phyloP scores from a whole-genome alignment of 2,797 vertebrate species.

The Brachymystax lenok region DNA sequence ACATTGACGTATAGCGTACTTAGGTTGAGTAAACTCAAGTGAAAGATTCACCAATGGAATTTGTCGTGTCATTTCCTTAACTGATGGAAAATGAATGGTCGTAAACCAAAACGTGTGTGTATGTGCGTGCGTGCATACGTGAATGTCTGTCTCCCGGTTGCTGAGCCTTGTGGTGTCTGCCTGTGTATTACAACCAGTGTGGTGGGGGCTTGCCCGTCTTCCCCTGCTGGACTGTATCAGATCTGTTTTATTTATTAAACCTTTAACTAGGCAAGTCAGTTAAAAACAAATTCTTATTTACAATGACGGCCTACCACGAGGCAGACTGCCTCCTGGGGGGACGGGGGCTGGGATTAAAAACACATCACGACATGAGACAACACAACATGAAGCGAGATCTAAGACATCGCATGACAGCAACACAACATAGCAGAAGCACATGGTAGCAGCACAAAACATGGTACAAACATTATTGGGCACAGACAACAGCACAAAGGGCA shows the following conservation, averaged over 20 bases:
- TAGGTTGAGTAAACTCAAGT: background rate
- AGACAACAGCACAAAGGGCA: no score
- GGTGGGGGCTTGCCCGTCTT: slow-evolving; percentile 65
- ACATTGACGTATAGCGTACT: background rate
- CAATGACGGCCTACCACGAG: no score
- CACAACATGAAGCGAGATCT: no score
- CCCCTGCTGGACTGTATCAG: slow-evolving; percentile 72
- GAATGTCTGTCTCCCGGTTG: slow-evolving; percentile 60
- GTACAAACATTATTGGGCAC: no score
- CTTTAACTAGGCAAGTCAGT: no score
- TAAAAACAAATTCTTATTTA: no score
- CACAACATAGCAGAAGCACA: no score
- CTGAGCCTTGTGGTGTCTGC: slow-evolving; percentile 76
- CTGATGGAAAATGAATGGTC: background rate
- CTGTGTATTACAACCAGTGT: slow-evolving; percentile 67
- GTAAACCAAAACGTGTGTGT: slow-evolving; percentile 6
- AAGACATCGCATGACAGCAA: no score
- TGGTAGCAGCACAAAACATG: no score
- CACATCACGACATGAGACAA: no score
- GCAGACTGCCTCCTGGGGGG: no score
- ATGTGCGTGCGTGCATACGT: slow-evolving; percentile 23
- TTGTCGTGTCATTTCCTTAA: background rate
- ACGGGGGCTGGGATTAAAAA: no score
- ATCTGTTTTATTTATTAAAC: background rate
- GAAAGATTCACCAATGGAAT: background rate